These are phyloP conservation scores for Dromiciops gliroides DNA, from an alignment of 2,113 vertebrate species.

Conservation along the genomic window DNA sequence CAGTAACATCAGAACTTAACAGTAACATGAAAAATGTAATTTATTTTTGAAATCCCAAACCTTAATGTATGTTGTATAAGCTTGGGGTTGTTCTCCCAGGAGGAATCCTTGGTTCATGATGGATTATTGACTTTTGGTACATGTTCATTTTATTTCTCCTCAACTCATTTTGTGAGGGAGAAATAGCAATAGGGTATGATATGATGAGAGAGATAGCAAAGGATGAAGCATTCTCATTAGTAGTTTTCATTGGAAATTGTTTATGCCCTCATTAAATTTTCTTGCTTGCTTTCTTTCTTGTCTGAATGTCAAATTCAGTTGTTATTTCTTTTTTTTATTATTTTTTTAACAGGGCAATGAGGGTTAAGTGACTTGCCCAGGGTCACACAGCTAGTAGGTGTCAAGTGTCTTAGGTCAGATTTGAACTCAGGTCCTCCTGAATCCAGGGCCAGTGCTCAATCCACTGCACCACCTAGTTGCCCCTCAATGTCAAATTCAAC, in stretches of 20 bases:
- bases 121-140: neutral
- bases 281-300: conserved; percentile 71
- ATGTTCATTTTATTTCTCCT: conserved; percentile 10
- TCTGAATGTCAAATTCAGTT: conserved; percentile 74
- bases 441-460: no score
- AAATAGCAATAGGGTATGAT: neutral
- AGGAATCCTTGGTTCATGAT: conserved; percentile 12
- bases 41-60: neutral
- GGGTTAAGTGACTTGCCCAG: no score
- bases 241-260: conserved; percentile 56
- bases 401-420: no score
- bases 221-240: conserved; percentile 60
- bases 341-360: no score
- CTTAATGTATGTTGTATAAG: neutral
- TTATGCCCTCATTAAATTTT: conserved; percentile 68
- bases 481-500: conserved; percentile 77
- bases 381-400: no score
- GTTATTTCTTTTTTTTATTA: no score
- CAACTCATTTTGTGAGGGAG: neutral
- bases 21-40: neutral
- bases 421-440: no score
- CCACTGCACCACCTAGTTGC: no score
- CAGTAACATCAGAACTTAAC: neutral
- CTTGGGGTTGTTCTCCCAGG: conserved; percentile 4
- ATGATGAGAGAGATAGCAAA: neutral